Evolutionary conservation across 2,888 invertebrate genomes (phyloP).

Genomic region (Bimastos eiseni): DNA sequence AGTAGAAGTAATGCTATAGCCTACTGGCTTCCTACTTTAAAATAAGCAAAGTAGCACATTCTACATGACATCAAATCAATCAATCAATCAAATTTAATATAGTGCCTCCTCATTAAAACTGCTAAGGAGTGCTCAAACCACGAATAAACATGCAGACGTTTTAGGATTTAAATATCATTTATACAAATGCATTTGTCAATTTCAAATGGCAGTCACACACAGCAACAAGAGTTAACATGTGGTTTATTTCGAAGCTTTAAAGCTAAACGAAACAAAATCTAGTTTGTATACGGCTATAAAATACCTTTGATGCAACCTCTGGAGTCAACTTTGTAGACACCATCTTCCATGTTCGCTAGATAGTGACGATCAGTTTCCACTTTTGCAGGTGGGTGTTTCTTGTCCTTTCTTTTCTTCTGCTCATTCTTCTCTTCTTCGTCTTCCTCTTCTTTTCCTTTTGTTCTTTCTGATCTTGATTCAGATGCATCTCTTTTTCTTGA

Average conservation of each 20-base stretch:
- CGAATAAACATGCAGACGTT: neutral
- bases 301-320: neutral
- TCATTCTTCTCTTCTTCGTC: neutral
- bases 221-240: neutral
- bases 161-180: neutral
- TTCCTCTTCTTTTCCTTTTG: neutral
- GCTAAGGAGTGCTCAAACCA: too few species aligned
- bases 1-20: neutral
- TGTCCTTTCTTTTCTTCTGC: neutral
- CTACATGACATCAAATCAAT: too few species aligned
- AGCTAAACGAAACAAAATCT: neutral
- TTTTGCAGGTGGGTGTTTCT: neutral
- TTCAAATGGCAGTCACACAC: neutral
- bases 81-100: too few species aligned
- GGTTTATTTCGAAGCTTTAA: neutral
- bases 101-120: too few species aligned
- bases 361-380: neutral
- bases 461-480: neutral
- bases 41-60: neutral
- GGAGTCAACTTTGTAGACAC: conserved; percentile 13
- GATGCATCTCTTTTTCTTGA: neutral
- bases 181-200: neutral
- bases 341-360: neutral
- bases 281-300: neutral
- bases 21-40: neutral